Base-by-base conservation (phyloP, 1,140 invertebrate genomes). In the Stegodyphus mimosarum region DNA sequence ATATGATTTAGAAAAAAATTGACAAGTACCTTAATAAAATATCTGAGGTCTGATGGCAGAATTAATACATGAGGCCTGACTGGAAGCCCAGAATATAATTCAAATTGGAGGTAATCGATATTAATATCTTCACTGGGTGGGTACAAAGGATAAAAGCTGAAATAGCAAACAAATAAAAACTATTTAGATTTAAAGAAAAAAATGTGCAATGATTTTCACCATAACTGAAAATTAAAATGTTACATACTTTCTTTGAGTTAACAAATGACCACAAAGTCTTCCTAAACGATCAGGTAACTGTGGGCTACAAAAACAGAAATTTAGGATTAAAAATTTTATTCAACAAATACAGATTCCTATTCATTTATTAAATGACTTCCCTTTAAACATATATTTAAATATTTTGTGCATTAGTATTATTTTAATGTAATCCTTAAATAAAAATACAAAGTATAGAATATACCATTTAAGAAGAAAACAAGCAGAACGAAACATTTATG, bases 51-150 rank as follows among this genome's bases (percentile, higher is more conserved):
- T 10, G 96, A 97, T 5, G 96, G 96, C 87, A 96, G 89, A 67
- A 98, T 90, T 2, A 98, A 90, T 9, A 98, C 87, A 89, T 98
- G 95, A 2, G 96, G 96, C 71, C 93, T 93, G 72, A 91, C 90
- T 13, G 94, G 91, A 80, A 96, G 91, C 77, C 93, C 92, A 11
- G 93, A 93, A 89, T 94, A 92, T 87, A 93, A 92, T 63, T 94
- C 92, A 91, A 94, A 94, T 66, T 95, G 90, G 74, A 92, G 91
- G 15, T 93, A 92, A 90, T 97, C 96, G 6, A 95, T 88, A 87
- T 93, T 93, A 10, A 95, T 89, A 71, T 93, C 93, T 86, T 93
- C 91, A 49, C 91, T 89, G n/a, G 94, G 92, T 80, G 95, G 95
- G 90, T 94, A 94, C 11, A 97, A 89, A 13, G 96, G 96, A 90